phyloP scores from a whole-genome alignment of 1,140 invertebrate species.

The Carcinoscorpius rotundicauda region DNA sequence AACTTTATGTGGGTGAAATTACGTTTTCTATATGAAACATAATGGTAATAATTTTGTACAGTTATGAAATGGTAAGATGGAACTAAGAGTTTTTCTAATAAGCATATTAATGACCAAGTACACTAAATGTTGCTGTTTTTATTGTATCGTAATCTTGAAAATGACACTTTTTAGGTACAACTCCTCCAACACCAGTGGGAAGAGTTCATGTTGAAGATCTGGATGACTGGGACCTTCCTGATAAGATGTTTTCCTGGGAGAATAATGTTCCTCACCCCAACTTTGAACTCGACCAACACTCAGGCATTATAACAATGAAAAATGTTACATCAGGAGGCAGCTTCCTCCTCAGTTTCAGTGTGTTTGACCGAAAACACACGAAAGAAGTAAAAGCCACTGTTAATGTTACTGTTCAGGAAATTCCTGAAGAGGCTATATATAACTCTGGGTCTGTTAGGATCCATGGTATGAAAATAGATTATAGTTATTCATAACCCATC shows the following conservation, averaged over 20 bases:
- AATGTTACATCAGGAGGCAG: conserved; percentile 65
- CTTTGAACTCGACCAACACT: conserved; percentile 78
- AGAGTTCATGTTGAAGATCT: conserved; percentile 91
- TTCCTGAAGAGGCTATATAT: conserved; percentile 85
- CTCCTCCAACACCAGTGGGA: conserved; percentile 84
- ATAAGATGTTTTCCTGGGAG: conserved; percentile 91
- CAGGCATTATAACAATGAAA: conserved; percentile 90
- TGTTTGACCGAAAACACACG: conserved; percentile 86
- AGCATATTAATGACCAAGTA: no score
- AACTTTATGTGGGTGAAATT: no score
- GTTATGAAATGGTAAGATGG: no score
- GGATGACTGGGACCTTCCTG: conserved; percentile 94
- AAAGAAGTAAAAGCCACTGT: conserved; percentile 88
- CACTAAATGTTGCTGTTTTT: no score
- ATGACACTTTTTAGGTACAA: conserved; percentile 8
- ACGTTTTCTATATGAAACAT: no score
- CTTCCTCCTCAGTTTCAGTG: conserved; percentile 73
- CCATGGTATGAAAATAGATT: conserved; percentile 7
- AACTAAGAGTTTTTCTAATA: no score
- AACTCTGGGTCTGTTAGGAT: conserved; percentile 83
- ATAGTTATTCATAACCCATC: background rate
- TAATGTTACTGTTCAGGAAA: conserved; percentile 81
- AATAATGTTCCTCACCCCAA: conserved; percentile 55
- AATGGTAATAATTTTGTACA: no score
- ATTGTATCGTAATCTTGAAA: background rate